Conservation (phyloP, 1,140 invertebrate genomes). For the Calycopis cecrops region DNA sequence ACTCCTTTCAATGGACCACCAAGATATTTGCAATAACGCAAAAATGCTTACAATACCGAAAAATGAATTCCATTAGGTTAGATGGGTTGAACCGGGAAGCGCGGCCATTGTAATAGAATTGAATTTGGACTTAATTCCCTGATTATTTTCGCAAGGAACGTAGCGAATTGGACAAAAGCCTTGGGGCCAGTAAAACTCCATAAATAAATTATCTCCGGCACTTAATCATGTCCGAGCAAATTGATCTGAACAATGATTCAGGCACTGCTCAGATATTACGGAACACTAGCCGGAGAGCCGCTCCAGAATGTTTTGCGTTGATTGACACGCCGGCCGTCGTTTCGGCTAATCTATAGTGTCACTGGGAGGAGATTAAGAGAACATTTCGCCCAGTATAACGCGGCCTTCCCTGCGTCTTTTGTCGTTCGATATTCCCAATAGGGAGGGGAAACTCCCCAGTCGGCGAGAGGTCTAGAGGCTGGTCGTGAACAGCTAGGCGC, state of each 20-base stretch:
- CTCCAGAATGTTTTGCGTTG: conserved; percentile 26
- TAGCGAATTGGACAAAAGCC: too few species aligned
- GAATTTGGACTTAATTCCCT: too few species aligned
- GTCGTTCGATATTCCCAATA: conserved; percentile 9
- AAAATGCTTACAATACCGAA: too few species aligned
- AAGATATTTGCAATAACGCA: too few species aligned
- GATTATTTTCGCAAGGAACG: too few species aligned
- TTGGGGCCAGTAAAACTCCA: too few species aligned
- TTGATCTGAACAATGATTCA: neutral
- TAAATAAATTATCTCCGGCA: too few species aligned
- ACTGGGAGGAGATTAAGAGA: conserved; percentile 41
- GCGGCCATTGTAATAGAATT: too few species aligned
- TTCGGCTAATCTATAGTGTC: conserved; percentile 46
- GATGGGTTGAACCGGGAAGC: too few species aligned
- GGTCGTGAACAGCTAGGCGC: conserved; percentile 18
- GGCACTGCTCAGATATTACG: neutral
- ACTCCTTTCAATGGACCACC: too few species aligned
- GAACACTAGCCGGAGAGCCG: conserved; percentile 24
- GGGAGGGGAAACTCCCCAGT: conserved; percentile 15
- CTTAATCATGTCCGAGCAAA: neutral
- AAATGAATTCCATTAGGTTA: too few species aligned
- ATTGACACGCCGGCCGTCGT: conserved; percentile 45
- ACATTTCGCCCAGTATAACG: conserved; percentile 28
- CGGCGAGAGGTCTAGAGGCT: conserved; percentile 24
- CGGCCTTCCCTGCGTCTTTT: conserved; percentile 24